Evolutionary conservation across 2,797 vertebrate genomes (phyloP).

Genomic region (Sciurus carolinensis): DNA sequence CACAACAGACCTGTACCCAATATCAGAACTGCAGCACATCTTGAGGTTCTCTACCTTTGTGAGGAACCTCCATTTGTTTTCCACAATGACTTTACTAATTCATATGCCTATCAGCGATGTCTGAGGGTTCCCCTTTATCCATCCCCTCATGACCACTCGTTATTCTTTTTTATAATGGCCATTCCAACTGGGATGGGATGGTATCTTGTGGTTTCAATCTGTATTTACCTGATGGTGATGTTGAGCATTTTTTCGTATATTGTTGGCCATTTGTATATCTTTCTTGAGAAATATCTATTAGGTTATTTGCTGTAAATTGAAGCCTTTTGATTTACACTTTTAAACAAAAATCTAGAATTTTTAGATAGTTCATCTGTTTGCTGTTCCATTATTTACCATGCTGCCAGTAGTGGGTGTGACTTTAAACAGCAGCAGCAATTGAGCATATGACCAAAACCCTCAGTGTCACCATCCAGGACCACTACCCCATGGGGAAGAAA

Average conservation of each 20-base stretch:
- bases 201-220: not conserved
- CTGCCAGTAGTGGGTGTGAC: not conserved
- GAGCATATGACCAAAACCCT: not conserved
- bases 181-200: not conserved
- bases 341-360: not conserved
- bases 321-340: not conserved
- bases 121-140: not conserved
- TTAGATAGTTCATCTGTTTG: not conserved
- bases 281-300: not conserved
- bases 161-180: not conserved
- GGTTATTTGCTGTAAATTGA: not conserved
- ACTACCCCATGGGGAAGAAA: not conserved
- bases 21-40: not conserved
- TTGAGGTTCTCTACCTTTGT: not conserved
- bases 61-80: not conserved
- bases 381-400: not conserved
- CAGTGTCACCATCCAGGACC: too few species aligned
- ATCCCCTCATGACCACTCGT: too few species aligned
- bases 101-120: not conserved
- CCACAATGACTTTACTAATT: too few species aligned
- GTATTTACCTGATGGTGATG: not conserved
- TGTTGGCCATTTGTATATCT: not conserved
- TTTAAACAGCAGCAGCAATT: not conserved
- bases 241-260: not conserved
- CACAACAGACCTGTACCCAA: too few species aligned